Percentiles rank a stretch among this genome's conserved stretches.
Conservation (phyloP, 2,797 vertebrate genomes). For the Halcyon smyrnensis region DNA sequence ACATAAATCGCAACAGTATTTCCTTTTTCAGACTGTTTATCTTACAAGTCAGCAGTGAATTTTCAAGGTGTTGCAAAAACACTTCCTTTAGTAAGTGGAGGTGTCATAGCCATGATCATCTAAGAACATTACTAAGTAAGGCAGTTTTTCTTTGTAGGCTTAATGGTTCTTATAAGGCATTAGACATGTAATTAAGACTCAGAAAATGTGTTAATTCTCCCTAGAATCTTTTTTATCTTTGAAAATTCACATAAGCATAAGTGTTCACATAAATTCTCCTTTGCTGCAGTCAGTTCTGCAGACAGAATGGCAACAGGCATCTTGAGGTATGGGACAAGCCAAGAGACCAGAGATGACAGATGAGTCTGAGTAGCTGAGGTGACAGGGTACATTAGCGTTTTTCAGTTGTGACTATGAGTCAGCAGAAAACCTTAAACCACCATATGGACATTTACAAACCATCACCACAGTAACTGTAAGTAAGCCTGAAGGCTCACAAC, state of each 20-base stretch:
- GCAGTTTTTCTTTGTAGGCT: neutral
- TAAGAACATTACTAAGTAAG: neutral
- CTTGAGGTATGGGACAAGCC: neutral
- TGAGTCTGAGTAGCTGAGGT: neutral
- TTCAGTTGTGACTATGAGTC: neutral
- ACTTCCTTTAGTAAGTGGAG: neutral
- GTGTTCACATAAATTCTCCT: neutral
- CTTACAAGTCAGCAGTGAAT: neutral
- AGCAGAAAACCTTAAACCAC: slow-evolving; percentile 5
- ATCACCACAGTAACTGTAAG: neutral
- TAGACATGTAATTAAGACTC: neutral
- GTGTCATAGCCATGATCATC: neutral
- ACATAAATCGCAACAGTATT: neutral
- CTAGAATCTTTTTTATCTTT: neutral
- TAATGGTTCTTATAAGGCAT: neutral
- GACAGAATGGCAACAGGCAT: neutral
- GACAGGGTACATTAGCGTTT: neutral
- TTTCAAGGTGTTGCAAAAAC: neutral
- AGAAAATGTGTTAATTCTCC: neutral
- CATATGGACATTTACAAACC: neutral
- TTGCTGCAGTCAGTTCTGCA: neutral
- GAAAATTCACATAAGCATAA: neutral
- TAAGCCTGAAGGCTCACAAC: neutral
- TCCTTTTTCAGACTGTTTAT: neutral
- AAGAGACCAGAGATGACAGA: neutral